phyloP scores from a whole-genome alignment of 2,888 invertebrate genomes.

The Euclidia mi region DNA sequence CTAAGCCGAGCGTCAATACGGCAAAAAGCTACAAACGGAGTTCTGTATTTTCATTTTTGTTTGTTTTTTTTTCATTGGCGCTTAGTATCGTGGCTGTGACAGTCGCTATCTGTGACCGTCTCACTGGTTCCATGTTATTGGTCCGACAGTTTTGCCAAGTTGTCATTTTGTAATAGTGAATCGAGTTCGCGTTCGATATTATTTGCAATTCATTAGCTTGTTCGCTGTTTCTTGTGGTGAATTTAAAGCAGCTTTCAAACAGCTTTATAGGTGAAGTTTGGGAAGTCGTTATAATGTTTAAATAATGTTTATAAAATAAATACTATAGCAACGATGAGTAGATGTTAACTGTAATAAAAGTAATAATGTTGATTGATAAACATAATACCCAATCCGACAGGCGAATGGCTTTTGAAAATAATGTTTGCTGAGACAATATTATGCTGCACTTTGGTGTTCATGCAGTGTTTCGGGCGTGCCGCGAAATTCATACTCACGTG shows the following conservation, averaged over 20 bases:
- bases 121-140: constrained; percentile 50
- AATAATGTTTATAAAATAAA: too few species aligned
- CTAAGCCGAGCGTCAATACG: constrained; percentile 30
- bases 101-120: constrained; percentile 61
- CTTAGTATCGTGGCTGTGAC: constrained; percentile 59
- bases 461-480: too few species aligned
- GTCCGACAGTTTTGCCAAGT: constrained; percentile 51
- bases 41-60: constrained; percentile 28
- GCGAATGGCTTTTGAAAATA: too few species aligned
- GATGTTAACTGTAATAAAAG: too few species aligned
- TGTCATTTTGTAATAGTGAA: constrained; percentile 43
- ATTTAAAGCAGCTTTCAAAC: background rate
- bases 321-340: too few species aligned
- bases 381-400: too few species aligned
- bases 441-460: too few species aligned
- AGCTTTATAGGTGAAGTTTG: background rate
- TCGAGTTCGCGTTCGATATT: constrained; percentile 24
- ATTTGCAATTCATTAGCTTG: constrained; percentile 40
- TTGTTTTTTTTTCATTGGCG: constrained; percentile 49
- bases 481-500: too few species aligned
- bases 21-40: constrained; percentile 14
- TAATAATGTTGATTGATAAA: too few species aligned
- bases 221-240: constrained; percentile 27
- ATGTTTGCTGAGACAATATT: too few species aligned
- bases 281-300: too few species aligned